Evolutionary conservation across 2,113 vertebrate species (phyloP), one percentile per base, ranked within the genome.

Genomic region (Elephas maximus): DNA sequence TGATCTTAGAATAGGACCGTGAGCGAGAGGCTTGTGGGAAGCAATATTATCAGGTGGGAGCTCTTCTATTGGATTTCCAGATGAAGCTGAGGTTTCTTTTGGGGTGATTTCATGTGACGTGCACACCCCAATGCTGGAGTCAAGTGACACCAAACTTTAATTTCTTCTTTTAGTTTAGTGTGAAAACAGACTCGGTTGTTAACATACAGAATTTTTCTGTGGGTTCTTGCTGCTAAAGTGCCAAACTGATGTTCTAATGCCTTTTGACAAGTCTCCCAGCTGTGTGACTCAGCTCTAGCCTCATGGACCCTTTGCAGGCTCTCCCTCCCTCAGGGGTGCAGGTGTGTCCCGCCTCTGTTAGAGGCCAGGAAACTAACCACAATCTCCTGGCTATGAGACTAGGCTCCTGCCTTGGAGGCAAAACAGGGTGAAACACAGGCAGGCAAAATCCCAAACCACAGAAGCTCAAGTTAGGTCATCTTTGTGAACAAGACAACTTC

Each of bases 331-430:
- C 98, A 98, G 8, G 94, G 87, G 90, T 97, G 97, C 97, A 97
- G 97, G 98, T 94, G 88, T 98, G 97, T 96, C 96, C 97, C 94
- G 80, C 93, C 91, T 98, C 92, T 63, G 80, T 95, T 0, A 3
- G 37, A 95, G 97, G 98, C 97, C 98, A 98, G 97, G 97, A 98
- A 98, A 97, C 97, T 96, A 97, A 98, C 97, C 95, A 53, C 97
- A 89, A 90, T 95, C 94, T 95, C 96, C 94, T 98, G 98, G 97
- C 98, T 97, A 41, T 73, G 28, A 83, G 92, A 89, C 67, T 48
- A 65, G 60, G 69, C 91, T 98, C 89, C 37, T 91, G 97, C 98
- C 98, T 96, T 95, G 94, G 74, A 98, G 96, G 97, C 94, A 97
- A 97, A 98, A 93, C 83, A 94, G 81, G 89, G 88, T 92, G 96